These are phyloP conservation scores for Cryptus armator DNA, from an alignment of 2,888 invertebrate species.

Conservation along the genomic window DNA sequence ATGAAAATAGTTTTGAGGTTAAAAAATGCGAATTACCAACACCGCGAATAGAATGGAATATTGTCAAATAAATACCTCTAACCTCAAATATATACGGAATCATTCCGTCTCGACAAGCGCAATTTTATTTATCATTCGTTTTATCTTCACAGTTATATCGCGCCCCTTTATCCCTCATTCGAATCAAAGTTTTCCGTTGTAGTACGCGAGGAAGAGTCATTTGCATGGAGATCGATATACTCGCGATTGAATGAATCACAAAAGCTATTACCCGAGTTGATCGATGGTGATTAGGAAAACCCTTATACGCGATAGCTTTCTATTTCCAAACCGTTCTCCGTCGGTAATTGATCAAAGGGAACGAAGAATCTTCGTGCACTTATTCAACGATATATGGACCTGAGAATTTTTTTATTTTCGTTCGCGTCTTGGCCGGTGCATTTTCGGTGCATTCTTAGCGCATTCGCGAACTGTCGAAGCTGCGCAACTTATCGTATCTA, in stretches of 20 bases:
- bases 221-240: slow-evolving; percentile 44
- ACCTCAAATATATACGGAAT: neutral
- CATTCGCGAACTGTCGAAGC: slow-evolving; percentile 49
- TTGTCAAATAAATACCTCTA: neutral
- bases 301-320: neutral
- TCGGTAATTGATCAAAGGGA: too few relatives aligned
- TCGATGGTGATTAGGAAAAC: slow-evolving; percentile 40
- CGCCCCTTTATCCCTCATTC: neutral
- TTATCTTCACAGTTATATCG: neutral
- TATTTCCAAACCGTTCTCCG: neutral
- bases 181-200: neutral
- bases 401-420: slow-evolving; percentile 9
- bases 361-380: neutral
- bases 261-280: slow-evolving; percentile 12
- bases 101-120: neutral
- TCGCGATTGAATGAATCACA: slow-evolving; percentile 46
- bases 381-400: neutral
- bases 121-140: neutral
- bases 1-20: neutral
- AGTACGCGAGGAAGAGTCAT: slow-evolving; percentile 9
- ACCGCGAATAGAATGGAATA: neutral
- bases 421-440: neutral
- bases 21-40: neutral
- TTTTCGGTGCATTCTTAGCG: slow-evolving; percentile 38
- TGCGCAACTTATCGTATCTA: slow-evolving; percentile 16